phyloP scores from a whole-genome alignment of 2,113 vertebrate genomes.

The Deroptyus accipitrinus region DNA sequence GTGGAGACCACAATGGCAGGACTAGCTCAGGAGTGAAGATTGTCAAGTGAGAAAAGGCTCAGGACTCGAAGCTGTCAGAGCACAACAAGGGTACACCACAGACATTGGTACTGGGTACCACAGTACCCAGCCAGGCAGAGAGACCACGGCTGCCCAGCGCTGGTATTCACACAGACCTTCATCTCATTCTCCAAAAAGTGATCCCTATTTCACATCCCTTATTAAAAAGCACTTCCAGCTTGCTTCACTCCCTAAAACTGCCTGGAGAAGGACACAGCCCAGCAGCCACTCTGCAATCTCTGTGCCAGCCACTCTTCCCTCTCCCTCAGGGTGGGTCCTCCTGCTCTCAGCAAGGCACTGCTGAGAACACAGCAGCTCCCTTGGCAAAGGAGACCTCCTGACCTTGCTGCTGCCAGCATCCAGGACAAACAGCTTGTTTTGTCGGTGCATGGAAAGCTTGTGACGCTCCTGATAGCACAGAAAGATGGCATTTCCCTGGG shows the following conservation, averaged over 20 bases:
- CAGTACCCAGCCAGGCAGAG: not conserved
- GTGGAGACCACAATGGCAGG: not conserved
- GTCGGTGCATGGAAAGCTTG: not conserved
- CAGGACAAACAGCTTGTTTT: not conserved
- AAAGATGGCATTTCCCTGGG: not conserved
- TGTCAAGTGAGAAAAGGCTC: not conserved
- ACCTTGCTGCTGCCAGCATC: not conserved
- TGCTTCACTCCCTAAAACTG: not conserved
- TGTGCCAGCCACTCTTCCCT: not conserved
- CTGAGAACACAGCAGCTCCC: not conserved
- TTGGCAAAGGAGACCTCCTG: not conserved
- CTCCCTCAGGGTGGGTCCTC: not conserved
- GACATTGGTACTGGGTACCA: not conserved
- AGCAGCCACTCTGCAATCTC: not conserved
- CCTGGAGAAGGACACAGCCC: not conserved
- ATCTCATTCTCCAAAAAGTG: not conserved
- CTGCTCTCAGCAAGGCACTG: not conserved
- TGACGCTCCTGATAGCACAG: not conserved
- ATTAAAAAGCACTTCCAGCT: not conserved
- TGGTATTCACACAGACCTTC: not conserved
- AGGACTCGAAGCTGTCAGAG: not conserved
- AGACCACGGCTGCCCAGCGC: rapidly evolving
- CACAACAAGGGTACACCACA: not conserved
- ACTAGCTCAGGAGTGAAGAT: not conserved
- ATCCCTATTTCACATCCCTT: not conserved